These are phyloP conservation scores for Falco naumanni DNA, from an alignment of 2,797 vertebrate species.

Conservation along the genomic window DNA sequence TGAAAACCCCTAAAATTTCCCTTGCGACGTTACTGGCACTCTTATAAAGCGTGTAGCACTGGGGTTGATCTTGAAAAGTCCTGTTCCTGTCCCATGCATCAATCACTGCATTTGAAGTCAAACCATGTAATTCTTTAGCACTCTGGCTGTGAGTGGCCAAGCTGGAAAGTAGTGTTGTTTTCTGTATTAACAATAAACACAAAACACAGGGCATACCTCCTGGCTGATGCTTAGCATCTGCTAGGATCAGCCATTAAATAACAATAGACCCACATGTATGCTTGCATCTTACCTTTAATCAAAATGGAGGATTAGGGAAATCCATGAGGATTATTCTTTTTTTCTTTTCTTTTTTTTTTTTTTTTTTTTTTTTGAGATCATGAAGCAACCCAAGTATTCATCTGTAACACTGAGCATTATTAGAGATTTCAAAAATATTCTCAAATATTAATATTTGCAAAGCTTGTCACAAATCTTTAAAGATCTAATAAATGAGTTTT, in stretches of 20 bases:
- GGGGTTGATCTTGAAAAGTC: neutral
- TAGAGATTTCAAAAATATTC: conserved; percentile 51
- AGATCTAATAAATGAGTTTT: conserved; percentile 36
- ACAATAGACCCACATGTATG: neutral
- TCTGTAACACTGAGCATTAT: neutral
- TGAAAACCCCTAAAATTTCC: neutral
- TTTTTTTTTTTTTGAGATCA: neutral
- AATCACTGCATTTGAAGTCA: neutral
- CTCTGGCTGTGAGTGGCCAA: neutral
- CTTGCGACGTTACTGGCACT: neutral
- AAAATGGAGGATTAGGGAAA: neutral
- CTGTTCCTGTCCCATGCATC: neutral
- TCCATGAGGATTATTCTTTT: neutral
- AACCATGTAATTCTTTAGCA: neutral
- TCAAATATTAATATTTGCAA: conserved; percentile 42
- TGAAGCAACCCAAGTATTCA: neutral
- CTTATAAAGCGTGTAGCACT: neutral
- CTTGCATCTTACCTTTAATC: conserved; percentile 45
- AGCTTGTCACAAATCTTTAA: conserved; percentile 29
- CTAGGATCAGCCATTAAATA: neutral
- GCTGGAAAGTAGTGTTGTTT: neutral
- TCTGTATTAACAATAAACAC: neutral
- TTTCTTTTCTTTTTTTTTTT: neutral
- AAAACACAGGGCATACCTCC: neutral
- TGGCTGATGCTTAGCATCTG: neutral